Conservation (phyloP, 1,140 invertebrate species). For the Penaeus indicus region DNA sequence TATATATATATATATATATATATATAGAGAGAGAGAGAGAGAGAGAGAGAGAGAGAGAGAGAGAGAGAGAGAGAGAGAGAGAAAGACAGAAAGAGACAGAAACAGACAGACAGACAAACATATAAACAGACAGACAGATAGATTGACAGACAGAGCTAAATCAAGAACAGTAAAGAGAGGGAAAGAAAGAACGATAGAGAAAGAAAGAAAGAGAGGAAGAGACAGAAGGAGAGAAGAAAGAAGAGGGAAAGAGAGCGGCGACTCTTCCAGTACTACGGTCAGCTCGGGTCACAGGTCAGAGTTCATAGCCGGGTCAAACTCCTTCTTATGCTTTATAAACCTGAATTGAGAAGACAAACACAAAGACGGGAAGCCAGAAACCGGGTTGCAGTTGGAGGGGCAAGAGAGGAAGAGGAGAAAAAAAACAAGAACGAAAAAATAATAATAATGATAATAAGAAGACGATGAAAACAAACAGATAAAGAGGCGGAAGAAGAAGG, state of each 20-base stretch:
- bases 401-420: too few relatives aligned
- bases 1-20: too few relatives aligned
- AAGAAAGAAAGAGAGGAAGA: too few relatives aligned
- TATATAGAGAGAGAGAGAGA: slow-evolving; percentile 1
- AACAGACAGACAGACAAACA: not conserved
- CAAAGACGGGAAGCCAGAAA: too few relatives aligned
- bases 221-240: too few relatives aligned
- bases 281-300: too few relatives aligned
- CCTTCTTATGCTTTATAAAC: too few relatives aligned
- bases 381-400: too few relatives aligned
- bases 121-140: not conserved
- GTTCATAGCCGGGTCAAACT: too few relatives aligned
- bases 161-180: not conserved
- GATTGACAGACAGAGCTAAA: not conserved
- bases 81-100: not conserved
- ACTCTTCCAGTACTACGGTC: too few relatives aligned
- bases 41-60: slow-evolving; percentile 24
- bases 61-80: slow-evolving; percentile 22
- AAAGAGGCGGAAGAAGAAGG: not conserved
- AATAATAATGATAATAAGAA: not conserved
- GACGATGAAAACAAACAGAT: not conserved
- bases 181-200: not conserved
- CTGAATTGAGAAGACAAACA: too few relatives aligned
- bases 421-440: not conserved
- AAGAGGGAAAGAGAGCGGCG: too few relatives aligned